Conservation (phyloP, 2,113 vertebrate genomes). For the Eulemur macaco region DNA sequence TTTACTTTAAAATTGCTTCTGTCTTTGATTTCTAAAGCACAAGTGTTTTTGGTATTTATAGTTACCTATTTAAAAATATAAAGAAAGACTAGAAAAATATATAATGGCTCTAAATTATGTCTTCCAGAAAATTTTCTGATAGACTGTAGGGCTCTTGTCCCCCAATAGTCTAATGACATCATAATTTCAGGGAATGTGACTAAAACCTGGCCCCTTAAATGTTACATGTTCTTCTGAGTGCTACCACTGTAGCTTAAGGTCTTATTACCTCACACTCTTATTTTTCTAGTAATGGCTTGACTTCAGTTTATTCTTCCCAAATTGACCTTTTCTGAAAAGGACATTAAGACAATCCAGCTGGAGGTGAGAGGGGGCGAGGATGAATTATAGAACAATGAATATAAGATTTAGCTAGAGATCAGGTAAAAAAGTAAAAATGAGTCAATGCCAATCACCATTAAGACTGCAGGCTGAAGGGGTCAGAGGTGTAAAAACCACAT, state of each 20-base stretch:
- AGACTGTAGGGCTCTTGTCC: background rate
- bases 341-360: background rate
- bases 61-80: background rate
- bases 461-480: background rate
- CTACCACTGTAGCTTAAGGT: background rate
- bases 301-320: background rate
- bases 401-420: background rate
- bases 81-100: background rate
- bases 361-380: background rate
- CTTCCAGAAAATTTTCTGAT: background rate
- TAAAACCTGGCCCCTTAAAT: background rate
- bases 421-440: background rate
- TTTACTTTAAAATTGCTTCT: constrained; percentile 4
- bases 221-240: background rate
- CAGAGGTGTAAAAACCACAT: background rate
- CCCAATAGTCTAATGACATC: background rate
- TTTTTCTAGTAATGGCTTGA: background rate
- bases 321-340: background rate
- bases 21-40: background rate
- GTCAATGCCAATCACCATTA: background rate
- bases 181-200: background rate
- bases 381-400: background rate
- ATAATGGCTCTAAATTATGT: background rate
- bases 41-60: background rate
- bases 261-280: background rate